Evolutionary conservation across 2,113 vertebrate genomes (phyloP), one percentile per base, ranked within the genome.

Genomic region (Gallinago jamesoni): DNA sequence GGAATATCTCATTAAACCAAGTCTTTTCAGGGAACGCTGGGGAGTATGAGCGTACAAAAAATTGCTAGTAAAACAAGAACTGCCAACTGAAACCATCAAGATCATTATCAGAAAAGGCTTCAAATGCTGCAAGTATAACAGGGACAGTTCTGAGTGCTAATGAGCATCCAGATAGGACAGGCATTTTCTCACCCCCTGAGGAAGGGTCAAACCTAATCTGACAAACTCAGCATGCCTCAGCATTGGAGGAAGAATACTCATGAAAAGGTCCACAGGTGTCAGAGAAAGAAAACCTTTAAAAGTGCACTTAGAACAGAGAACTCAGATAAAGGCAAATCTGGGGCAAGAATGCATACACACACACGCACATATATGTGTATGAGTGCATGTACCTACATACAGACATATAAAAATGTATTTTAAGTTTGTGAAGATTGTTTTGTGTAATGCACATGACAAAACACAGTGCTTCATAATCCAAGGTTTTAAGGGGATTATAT

Each of bases 1-100:
- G 95, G 92, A 94, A 95, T 90, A 95, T 84, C 95, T 97, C 96
- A 97, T 97, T 97, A 96, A 97, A 93, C 45, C 30, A 62, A 87
- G 35, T 35, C 93, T 96, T 96, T 92, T 94, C 89, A 92, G 74
- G 45, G 83, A 96, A 90, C 30, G 0, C 55, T 1, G 0, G 91
- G 94, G 93, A 96, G 93, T 93, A 84, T 31, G 43, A 48, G 33
- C 82, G 74, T 87, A 93, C 70, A 94, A 95, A 96, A 96, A 97
- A 94, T 41, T 66, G 59, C 67, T 69, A 76, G 84, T 87, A 96
- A 90, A 96, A 96, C 91, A 94, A 79, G 89, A 94, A 87, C 84
- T 95, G 72, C 19, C 35, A 90, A 73, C 76, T 62, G 89, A 94
- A 93, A 72, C 83, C 91, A 92, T 96, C 95, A 97, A 94, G 90